Evolutionary conservation across 2,888 invertebrate species (phyloP).

Genomic region (Ashinkailepas kermadecensis): DNA sequence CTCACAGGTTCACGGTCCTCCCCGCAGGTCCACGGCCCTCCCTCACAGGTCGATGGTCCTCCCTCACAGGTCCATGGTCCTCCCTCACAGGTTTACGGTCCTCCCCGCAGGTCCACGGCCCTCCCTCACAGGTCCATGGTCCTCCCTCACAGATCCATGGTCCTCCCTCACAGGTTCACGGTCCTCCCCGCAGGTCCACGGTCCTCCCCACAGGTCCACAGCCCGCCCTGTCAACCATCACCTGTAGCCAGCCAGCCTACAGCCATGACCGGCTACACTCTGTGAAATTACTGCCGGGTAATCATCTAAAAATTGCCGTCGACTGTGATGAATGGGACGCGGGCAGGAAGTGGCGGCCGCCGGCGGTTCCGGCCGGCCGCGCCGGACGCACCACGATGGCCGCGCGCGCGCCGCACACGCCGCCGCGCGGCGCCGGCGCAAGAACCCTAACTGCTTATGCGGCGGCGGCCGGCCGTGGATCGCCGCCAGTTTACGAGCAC

Average conservation of each 20-base stretch:
- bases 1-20: no score
- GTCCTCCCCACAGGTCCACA: not conserved
- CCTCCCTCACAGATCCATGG: not conserved
- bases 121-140: not conserved
- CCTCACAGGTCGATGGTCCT: no score
- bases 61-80: no score
- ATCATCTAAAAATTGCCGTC: constrained; percentile 10
- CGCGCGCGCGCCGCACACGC: not conserved
- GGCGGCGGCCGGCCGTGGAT: not conserved
- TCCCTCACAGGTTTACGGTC: no score
- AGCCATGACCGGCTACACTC: not conserved
- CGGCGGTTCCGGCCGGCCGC: not conserved
- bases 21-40: no score
- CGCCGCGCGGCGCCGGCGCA: not conserved
- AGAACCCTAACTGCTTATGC: not conserved
- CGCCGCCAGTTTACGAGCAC: not conserved
- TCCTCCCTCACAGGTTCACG: not conserved
- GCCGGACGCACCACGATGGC: not conserved
- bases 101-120: no score
- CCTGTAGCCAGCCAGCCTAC: not conserved
- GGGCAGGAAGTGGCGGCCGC: not conserved
- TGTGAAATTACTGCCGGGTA: constrained; percentile 14
- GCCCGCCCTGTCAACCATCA: not conserved
- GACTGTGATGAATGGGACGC: not conserved
- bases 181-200: not conserved